phyloP scores from a whole-genome alignment of 2,888 invertebrate species.

The Barypeithes pellucidus region DNA sequence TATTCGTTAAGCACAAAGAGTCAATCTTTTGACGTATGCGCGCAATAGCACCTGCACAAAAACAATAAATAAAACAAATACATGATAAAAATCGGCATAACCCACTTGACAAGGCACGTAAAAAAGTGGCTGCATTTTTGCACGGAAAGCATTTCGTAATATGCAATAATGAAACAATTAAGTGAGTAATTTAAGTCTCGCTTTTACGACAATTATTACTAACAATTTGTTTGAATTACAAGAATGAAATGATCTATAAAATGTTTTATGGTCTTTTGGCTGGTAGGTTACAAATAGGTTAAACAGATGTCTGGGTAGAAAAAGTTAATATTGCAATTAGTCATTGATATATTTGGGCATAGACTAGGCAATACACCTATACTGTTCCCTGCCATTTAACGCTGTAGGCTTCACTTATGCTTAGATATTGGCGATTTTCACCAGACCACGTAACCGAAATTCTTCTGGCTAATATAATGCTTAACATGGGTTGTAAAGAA shows the following conservation, averaged over 20 bases:
- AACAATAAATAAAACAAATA: neutral
- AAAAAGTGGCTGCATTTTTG: conserved; percentile 1
- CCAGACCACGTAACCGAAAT: no score
- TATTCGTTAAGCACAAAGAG: no score
- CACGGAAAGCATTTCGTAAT: conserved; percentile 16
- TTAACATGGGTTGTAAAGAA: no score
- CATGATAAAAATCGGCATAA: neutral
- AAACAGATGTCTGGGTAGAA: neutral
- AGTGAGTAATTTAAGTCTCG: conserved; percentile 30
- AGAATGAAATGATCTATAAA: conserved; percentile 21
- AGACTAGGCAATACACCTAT: no score
- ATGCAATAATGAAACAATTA: conserved; percentile 11
- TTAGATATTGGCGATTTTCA: no score
- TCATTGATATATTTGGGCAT: no score
- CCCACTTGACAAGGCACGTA: conserved; percentile 2
- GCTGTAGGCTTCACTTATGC: no score
- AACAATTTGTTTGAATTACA: conserved; percentile 28
- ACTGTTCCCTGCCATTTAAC: no score
- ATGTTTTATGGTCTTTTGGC: neutral
- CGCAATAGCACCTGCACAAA: neutral
- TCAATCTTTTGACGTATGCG: no score
- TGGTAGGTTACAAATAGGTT: neutral
- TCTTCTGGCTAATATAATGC: no score
- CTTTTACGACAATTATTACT: conserved; percentile 28
- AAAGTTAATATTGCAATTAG: neutral